phyloP scores from a whole-genome alignment of 2,888 invertebrate species.

The Perithous albicinctus region DNA sequence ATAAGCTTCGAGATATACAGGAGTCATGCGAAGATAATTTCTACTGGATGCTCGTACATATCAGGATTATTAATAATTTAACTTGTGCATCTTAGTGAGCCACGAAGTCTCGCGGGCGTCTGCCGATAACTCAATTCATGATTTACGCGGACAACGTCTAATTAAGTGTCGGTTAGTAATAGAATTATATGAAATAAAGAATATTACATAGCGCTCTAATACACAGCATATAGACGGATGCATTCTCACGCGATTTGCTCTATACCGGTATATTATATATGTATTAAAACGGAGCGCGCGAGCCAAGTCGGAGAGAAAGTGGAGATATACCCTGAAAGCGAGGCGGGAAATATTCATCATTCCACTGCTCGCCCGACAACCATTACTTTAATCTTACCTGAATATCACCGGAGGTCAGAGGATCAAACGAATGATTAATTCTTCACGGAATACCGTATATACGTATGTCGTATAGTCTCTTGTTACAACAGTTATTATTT shows the following conservation, averaged over 20 bases:
- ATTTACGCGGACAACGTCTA: constrained; percentile 64
- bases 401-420: constrained; percentile 69
- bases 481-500: constrained; percentile 45
- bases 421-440: constrained; percentile 72
- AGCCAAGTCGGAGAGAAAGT: constrained; percentile 67
- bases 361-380: constrained; percentile 68
- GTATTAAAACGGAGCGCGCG: constrained; percentile 49
- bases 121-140: constrained; percentile 67
- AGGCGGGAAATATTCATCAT: constrained; percentile 71
- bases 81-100: constrained; percentile 63
- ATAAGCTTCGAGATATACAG: constrained; percentile 45
- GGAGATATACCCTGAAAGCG: constrained; percentile 65
- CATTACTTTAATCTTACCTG: constrained; percentile 70
- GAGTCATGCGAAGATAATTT: constrained; percentile 38
- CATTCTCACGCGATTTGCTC: constrained; percentile 67
- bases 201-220: constrained; percentile 32
- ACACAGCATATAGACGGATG: constrained; percentile 46
- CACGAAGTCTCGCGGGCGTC: constrained; percentile 26
- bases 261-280: constrained; percentile 51
- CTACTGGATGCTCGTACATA: constrained; percentile 20
- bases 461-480: constrained; percentile 33
- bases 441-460: constrained; percentile 66
- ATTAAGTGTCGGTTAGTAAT: constrained; percentile 66
- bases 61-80: constrained; percentile 75
- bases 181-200: constrained; percentile 63